phyloP scores from a whole-genome alignment of 2,797 vertebrate species.

The Molossus molossus region DNA sequence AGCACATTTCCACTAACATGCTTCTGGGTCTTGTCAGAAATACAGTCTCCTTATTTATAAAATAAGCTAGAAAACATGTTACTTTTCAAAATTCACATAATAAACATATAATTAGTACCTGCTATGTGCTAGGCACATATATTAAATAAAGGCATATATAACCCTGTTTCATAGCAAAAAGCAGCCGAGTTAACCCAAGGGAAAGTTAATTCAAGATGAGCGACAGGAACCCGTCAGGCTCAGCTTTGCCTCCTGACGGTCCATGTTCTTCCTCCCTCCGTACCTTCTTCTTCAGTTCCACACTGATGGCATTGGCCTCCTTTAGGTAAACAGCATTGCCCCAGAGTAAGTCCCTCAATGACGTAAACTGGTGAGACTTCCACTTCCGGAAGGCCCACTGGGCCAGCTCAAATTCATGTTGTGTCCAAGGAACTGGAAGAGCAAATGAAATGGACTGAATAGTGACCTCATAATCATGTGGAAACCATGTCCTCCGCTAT shows the following conservation, averaged over 20 bases:
- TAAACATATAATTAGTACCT: neutral
- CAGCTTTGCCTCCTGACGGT: accelerated
- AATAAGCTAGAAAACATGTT: neutral
- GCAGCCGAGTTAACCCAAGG: neutral
- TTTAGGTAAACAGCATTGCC: slow-evolving; percentile 98
- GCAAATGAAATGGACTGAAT: neutral
- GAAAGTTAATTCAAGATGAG: neutral
- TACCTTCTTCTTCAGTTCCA: slow-evolving; percentile 99
- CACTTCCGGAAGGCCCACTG: slow-evolving; percentile 99
- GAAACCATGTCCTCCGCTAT: neutral
- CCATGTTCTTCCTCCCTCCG: accelerated
- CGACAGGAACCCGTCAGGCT: neutral
- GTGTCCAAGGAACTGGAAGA: slow-evolving; percentile 96
- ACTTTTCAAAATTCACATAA: neutral
- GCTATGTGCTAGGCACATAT: neutral
- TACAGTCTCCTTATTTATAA: neutral
- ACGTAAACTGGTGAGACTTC: slow-evolving; percentile 99
- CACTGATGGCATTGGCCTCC: slow-evolving; percentile 98
- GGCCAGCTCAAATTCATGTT: slow-evolving; percentile 96
- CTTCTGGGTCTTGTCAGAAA: neutral
- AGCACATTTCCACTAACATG: slow-evolving; percentile 14
- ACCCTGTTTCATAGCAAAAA: neutral
- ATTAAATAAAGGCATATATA: neutral
- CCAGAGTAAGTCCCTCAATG: slow-evolving; percentile 97
- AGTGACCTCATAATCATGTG: accelerated